A percentile compares a stretch with the other conserved stretches of the same genome.
phyloP scores from a whole-genome alignment of 2,888 invertebrate species.

The Eupithecia insigniata region DNA sequence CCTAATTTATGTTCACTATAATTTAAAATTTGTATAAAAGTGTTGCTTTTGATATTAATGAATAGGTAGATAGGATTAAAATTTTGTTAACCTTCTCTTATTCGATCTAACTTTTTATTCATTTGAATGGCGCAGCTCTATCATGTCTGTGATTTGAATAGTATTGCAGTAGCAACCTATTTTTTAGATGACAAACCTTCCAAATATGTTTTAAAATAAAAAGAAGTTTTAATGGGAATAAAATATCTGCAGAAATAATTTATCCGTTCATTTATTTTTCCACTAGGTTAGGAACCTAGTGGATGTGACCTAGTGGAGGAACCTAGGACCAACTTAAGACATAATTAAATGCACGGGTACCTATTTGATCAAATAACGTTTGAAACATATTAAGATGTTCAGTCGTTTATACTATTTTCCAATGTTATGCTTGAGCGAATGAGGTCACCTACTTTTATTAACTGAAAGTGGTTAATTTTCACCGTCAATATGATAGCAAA shows the following conservation, averaged over 20 bases:
- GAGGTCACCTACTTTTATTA: conserved; percentile 55
- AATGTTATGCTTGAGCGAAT: conserved; percentile 57
- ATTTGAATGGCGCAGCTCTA: background rate
- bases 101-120: conserved; percentile 18
- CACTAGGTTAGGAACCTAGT: too few species aligned
- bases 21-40: background rate
- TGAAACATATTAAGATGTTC: background rate
- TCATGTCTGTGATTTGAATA: too few species aligned
- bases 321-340: background rate
- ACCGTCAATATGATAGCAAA: conserved; percentile 19
- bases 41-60: conserved; percentile 10
- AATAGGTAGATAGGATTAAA: conserved; percentile 4
- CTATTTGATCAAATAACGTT: background rate
- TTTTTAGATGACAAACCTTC: conserved; percentile 15
- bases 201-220: conserved; percentile 23
- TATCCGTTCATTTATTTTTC: background rate
- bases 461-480: conserved; percentile 44
- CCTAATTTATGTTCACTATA: background rate
- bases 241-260: conserved; percentile 11
- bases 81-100: background rate
- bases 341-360: background rate
- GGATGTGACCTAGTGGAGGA: too few species aligned
- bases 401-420: conserved; percentile 41
- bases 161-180: background rate
- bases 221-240: conserved; percentile 25